phyloP scores from a whole-genome alignment of 2,797 vertebrate genomes.

The Hylomyscus alleni region DNA sequence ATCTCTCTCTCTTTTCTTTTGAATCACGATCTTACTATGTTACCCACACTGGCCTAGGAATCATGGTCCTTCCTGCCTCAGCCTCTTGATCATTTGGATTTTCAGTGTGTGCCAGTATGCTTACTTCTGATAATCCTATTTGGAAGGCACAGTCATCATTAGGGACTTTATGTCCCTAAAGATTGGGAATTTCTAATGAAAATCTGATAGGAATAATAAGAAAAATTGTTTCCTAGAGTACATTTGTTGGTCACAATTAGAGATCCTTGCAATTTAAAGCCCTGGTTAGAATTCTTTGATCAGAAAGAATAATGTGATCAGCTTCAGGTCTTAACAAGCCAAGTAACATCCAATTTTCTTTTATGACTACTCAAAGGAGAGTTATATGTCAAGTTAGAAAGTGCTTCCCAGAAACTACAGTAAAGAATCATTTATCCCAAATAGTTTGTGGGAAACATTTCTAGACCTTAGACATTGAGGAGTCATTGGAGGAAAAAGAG shows the following conservation, averaged over 20 bases:
- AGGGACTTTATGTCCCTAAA: neutral
- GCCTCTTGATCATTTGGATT: neutral
- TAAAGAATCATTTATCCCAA: neutral
- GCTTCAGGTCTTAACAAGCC: neutral
- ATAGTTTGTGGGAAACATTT: slow-evolving; percentile 29
- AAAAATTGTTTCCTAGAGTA: neutral
- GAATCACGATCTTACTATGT: too few relatives aligned
- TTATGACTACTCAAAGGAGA: neutral
- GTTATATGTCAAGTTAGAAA: neutral
- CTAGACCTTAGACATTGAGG: neutral
- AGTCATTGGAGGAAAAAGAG: neutral
- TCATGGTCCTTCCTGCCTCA: neutral
- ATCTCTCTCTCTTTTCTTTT: neutral
- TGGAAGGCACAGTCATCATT: neutral
- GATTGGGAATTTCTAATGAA: slow-evolving; percentile 9
- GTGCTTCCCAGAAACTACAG: neutral
- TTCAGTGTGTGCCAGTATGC: neutral
- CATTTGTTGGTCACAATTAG: neutral
- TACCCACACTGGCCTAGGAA: neutral
- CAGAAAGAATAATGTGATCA: slow-evolving; percentile 23
- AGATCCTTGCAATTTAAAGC: neutral
- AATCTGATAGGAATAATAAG: slow-evolving; percentile 50
- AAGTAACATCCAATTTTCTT: neutral
- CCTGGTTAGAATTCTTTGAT: neutral
- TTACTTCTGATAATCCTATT: neutral